Evolutionary conservation across 2,113 vertebrate genomes (phyloP), one percentile per base, ranked within the genome.

Genomic region (Pyrgilauda ruficollis): DNA sequence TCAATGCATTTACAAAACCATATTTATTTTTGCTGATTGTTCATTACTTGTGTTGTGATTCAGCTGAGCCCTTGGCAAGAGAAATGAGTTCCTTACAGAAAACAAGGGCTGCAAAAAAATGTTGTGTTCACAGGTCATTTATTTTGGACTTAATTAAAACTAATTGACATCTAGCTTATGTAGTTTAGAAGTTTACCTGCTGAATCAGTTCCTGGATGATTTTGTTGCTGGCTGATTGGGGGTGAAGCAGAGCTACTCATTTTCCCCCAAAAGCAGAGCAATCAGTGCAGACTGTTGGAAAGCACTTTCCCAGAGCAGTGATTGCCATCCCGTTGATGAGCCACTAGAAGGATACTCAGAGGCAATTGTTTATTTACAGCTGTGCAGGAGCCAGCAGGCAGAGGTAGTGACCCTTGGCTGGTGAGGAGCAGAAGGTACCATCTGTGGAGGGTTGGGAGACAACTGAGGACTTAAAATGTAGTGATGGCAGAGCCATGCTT

Each of bases 81-180:
- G 50, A 81, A 79, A 95, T 43, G 9, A 73, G 33, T 70, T 69
- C 74, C 87, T 92, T 87, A 59, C 6, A 93, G 73, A 69, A 92
- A 90, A 74, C 43, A 84, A 44, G 90, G 39, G 55, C 92, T 96
- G 72, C 69, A 88, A 93, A 94, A 90, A 86, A 91, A 27, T 8
- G 13, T 59, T 13, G 7, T 73, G 59, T 94, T 96, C 12, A 1
- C 24, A 90, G 73, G 52, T 80, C 56, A 94, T 95, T 80, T 80
- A 77, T 93, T 96, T 92, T 96, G 78, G 61, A 61, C 92, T 75
- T 89, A 97, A 96, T 93, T 96, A 87, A 94, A 96, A 94, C 68
- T 96, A 85, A 95, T 96, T 95, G 94, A 93, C 86, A 84, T 63
- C 94, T 96, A 93, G 85, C 89, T 94, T 95, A 73, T 39, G 75